Base-by-base conservation (phyloP, 2,888 invertebrate species). In the Coleophora flavipennella region DNA sequence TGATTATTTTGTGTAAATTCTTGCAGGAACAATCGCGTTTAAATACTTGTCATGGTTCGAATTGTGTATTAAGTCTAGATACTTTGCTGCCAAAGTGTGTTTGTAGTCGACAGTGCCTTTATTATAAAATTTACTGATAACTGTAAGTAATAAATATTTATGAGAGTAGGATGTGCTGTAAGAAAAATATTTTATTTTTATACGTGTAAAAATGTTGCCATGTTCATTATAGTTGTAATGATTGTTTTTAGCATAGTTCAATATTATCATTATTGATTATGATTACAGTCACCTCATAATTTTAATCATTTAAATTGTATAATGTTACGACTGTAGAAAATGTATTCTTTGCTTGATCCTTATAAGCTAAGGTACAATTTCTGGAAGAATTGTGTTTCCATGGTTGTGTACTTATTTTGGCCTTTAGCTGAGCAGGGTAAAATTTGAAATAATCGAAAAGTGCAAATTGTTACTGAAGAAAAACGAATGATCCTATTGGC, bases 21-120 rank as follows among this genome's bases (percentile, higher is more conserved):
- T 63, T 62, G 56, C 54, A 52, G 56, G 61, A 60, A 66, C 60
- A 64, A 53, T 56, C 55, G 53, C 51, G 52, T n/a, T n/a, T n/a
- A n/a, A 4, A 20, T 20, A 20, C 6, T 20, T 27, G n/a, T n/a
- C 4, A 35, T 51, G 51, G 56, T 65, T 60, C 58, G 60, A 61
- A 20, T 50, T 55, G 59, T 58, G 62, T 64, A 61, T 67, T 69
- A 70, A 62, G 71, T 67, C 64, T 63, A 67, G 67, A 68, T 76
- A 70, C 57, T 62, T 71, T 77, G 79, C 84, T 85, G 85, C 85
- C 85, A 85, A 85, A 85, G 85, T 84, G 84, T 83, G 83, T 81
- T 81, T 83, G 84, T 84, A 85, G 84, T 85, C 84, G 81, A 80
- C 80, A 80, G 84, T 84, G 84, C 84, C 84, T 84, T 81, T 74